Evolutionary conservation across 2,888 invertebrate species (phyloP).

Genomic region (Crepidodera aurea): DNA sequence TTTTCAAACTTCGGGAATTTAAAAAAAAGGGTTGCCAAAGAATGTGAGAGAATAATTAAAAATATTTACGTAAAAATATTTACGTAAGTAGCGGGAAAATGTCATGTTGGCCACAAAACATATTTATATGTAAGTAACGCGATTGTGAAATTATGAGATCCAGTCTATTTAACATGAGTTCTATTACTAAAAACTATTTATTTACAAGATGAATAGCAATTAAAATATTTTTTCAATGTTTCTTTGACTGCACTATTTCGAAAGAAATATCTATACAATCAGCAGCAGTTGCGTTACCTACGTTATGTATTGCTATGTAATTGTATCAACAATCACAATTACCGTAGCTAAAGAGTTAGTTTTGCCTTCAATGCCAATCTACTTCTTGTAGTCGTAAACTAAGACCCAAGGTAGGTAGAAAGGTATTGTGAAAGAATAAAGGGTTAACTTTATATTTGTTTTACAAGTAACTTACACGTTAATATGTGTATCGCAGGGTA

Average conservation of each 20-base stretch:
- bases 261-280: slow-evolving; percentile 43
- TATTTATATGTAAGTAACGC: too few relatives aligned
- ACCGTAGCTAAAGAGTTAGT: slow-evolving; percentile 38
- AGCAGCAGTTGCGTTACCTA: slow-evolving; percentile 44
- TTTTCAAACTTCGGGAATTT: too few relatives aligned
- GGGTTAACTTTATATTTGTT: slow-evolving; percentile 15
- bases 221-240: slow-evolving; percentile 23
- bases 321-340: slow-evolving; percentile 58
- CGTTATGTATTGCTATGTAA: slow-evolving; percentile 56
- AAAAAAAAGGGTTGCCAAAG: too few relatives aligned
- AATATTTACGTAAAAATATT: too few relatives aligned
- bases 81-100: too few relatives aligned
- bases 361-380: slow-evolving; percentile 57
- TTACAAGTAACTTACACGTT: background rate
- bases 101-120: too few relatives aligned
- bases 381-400: slow-evolving; percentile 51
- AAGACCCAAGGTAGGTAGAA: slow-evolving; percentile 28
- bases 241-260: slow-evolving; percentile 31
- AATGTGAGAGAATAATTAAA: too few relatives aligned
- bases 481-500: too few relatives aligned
- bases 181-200: slow-evolving; percentile 10
- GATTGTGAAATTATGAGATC: slow-evolving; percentile 9
- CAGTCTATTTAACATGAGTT: slow-evolving; percentile 16
- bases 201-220: slow-evolving; percentile 27
- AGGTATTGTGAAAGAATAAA: slow-evolving; percentile 25